Percentiles rank a stretch among this genome's conserved stretches.
Conservation (phyloP, 2,113 vertebrate species). For the Halichoerus grypus region DNA sequence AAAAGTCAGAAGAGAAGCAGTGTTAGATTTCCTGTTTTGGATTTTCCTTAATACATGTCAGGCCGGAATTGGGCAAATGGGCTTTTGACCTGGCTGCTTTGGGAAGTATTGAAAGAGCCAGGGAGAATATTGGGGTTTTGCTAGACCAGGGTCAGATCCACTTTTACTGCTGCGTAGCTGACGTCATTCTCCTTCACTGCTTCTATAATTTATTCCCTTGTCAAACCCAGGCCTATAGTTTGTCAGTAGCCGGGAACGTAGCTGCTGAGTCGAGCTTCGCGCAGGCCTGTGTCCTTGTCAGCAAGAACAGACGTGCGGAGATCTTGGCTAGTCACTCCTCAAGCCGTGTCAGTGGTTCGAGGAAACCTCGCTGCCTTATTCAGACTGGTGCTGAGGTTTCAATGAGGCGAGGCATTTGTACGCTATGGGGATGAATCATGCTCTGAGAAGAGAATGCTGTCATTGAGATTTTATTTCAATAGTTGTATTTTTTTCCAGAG, state of each 20-base stretch:
- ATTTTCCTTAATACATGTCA: not conserved
- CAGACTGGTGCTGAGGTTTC: not conserved
- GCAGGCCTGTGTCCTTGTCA: not conserved
- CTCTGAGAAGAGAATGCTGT: not conserved
- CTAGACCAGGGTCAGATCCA: not conserved
- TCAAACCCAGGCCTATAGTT: not conserved
- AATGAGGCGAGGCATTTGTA: not conserved
- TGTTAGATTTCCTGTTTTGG: not conserved
- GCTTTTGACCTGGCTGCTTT: not conserved
- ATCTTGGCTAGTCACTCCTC: not conserved
- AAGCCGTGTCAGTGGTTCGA: not conserved
- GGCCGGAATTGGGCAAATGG: not conserved
- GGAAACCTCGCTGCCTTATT: not conserved
- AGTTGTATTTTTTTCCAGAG: slow-evolving; percentile 20
- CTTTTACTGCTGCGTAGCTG: not conserved
- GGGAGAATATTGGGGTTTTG: not conserved
- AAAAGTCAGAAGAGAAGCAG: not conserved
- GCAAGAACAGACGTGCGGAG: not conserved
- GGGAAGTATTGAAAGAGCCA: not conserved
- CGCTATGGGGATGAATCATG: not conserved
- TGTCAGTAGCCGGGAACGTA: not conserved
- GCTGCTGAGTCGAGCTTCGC: not conserved
- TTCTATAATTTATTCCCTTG: not conserved
- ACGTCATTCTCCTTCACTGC: not conserved
- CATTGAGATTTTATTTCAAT: slow-evolving; percentile 31